phyloP scores from a whole-genome alignment of 2,797 vertebrate species.

The Melanotaenia trifasciata region DNA sequence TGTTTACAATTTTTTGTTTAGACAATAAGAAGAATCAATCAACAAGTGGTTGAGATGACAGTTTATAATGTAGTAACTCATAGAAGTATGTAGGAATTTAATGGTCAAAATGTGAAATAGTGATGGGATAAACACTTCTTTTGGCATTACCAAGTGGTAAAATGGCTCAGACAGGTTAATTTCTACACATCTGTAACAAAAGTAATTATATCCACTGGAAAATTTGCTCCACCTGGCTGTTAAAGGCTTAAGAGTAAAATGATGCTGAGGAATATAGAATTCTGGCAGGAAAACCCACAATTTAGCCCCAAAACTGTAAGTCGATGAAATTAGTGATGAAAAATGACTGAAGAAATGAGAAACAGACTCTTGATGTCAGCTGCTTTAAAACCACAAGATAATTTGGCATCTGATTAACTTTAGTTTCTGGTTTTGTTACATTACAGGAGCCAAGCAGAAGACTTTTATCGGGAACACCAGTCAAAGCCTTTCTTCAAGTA shows the following conservation, averaged over 20 bases:
- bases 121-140: no score
- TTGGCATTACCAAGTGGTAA: no score
- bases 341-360: not conserved
- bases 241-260: not conserved
- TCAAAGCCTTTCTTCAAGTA: constrained; percentile 92
- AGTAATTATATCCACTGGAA: no score
- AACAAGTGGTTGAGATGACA: no score
- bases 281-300: not conserved
- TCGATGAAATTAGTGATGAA: not conserved
- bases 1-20: no score
- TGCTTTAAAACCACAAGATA: constrained; percentile 30
- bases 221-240: no score
- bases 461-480: constrained; percentile 91
- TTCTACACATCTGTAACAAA: no score
- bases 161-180: no score
- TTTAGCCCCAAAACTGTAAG: not conserved
- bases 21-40: no score
- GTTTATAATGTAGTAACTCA: no score
- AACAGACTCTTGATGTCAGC: constrained; percentile 14
- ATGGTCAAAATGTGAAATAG: no score
- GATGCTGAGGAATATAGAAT: not conserved
- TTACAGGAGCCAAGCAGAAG: constrained; percentile 89
- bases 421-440: constrained; percentile 29
- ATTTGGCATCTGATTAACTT: constrained; percentile 72
- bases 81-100: no score